A percentile compares a stretch with the other conserved stretches of the same genome.
These are phyloP conservation scores for Conchocele bisecta DNA, from an alignment of 2,888 invertebrate species.

Conservation along the genomic window DNA sequence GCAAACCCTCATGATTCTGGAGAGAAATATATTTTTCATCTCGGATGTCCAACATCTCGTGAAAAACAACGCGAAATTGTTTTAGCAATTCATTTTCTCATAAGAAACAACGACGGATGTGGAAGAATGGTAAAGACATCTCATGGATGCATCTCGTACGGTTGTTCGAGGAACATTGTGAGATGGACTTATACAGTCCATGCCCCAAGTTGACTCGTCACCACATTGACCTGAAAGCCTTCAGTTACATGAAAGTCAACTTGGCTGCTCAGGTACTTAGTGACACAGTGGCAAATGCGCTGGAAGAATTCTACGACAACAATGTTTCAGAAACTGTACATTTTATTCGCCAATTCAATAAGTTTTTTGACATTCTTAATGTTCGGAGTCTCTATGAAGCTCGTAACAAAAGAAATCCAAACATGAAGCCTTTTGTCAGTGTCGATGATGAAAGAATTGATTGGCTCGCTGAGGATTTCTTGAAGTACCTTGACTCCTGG, in stretches of 20 bases:
- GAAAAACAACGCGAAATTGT: slow-evolving; percentile 54
- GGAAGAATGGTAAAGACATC: slow-evolving; percentile 50
- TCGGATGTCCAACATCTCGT: slow-evolving; percentile 52
- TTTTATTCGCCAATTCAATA: slow-evolving; percentile 46
- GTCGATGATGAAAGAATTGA: slow-evolving; percentile 15
- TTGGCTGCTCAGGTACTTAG: slow-evolving; percentile 34
- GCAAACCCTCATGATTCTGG: neutral
- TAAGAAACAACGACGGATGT: slow-evolving; percentile 37
- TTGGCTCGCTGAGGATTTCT: slow-evolving; percentile 22
- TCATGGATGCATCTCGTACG: slow-evolving; percentile 52
- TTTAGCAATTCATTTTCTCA: slow-evolving; percentile 54
- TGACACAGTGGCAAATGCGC: slow-evolving; percentile 34
- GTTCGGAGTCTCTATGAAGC: slow-evolving; percentile 29
- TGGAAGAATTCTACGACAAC: slow-evolving; percentile 15
- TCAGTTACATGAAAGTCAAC: slow-evolving; percentile 34
- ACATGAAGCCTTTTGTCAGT: slow-evolving; percentile 17
- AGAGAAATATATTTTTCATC: slow-evolving; percentile 37
- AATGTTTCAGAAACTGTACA: slow-evolving; percentile 19
- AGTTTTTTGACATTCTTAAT: slow-evolving; percentile 57
- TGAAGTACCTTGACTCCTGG: slow-evolving; percentile 21
- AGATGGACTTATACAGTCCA: neutral
- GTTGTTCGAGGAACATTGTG: slow-evolving; percentile 43
- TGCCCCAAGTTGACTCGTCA: slow-evolving; percentile 34
- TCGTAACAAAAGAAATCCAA: slow-evolving; percentile 14
- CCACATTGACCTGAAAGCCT: slow-evolving; percentile 31